Base-by-base conservation (phyloP, 1,140 invertebrate species). In the Tribolium castaneum region DNA sequence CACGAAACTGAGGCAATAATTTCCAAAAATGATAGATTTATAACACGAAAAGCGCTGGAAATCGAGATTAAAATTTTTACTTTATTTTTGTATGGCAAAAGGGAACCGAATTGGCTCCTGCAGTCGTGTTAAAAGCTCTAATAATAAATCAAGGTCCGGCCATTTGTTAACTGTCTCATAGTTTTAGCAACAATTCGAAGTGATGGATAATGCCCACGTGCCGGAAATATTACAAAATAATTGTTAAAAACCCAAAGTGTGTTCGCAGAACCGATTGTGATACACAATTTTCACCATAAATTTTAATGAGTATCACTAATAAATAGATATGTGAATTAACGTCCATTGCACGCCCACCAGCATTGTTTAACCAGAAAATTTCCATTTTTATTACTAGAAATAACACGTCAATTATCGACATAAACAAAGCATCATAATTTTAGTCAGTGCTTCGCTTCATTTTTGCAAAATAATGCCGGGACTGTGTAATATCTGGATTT, bases 221-320 rank as follows among this genome's bases (percentile, higher is more conserved):
- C 39, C n/a, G 39, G 39, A 45, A 10, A 10, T 9, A 9, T 45
- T 45, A 45, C 7, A 45, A 45, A 10, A 10, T 45, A 45, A 45
- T 45, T 19, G 12, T 19, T 12, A 2, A 52, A 52, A 52, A 52
- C 13, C 6, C 10, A 19, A 52, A 52, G 2, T 13, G 12, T 14
- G 51, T 52, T 52, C 51, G 16, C 1, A 14, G 16, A 52, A 52
- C 13, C 13, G 10, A 52, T 19, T 30, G 59, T 66, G 59, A 66
- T 66, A 30, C 59, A 66, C 35, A 66, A 66, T 13, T 66, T 66
- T 66, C 30, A 39, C 12, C 30, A 66, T 66, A 66, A 39, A 66
- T 66, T 66, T 66, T 66, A 66, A 66, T 39, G 59, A 66, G 59
- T 13, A 66, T 66, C 59, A 66, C 39, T 66, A 66, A 66, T 39